Conservation (phyloP, 2,113 vertebrate genomes). For the Garra rufa region DNA sequence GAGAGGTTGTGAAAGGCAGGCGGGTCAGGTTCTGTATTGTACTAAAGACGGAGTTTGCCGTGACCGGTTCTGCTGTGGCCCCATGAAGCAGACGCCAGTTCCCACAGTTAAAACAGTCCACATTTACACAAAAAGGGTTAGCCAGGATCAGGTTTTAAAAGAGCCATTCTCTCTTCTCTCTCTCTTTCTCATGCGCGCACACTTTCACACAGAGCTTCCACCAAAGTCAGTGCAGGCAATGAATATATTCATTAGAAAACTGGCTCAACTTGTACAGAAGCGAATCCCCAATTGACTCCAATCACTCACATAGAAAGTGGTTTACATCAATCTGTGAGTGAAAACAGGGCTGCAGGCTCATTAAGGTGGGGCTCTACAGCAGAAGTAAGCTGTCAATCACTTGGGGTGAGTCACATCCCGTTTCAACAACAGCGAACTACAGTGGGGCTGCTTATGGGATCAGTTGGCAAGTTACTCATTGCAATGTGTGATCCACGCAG, state of each 20-base stretch:
- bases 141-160: background rate
- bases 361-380: conserved; percentile 7
- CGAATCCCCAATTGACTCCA: background rate
- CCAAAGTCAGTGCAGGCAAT: conserved; percentile 52
- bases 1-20: conserved; percentile 64
- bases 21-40: background rate
- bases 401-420: conserved; percentile 4
- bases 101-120: background rate
- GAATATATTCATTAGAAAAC: conserved; percentile 32
- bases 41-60: background rate
- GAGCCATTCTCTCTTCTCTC: background rate
- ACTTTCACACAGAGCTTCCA: conserved; percentile 33
- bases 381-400: conserved; percentile 23
- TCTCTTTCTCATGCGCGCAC: conserved; percentile 25
- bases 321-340: conserved; percentile 8
- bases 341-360: conserved; percentile 22
- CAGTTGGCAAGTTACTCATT: conserved; percentile 31
- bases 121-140: conserved; percentile 7
- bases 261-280: conserved; percentile 32
- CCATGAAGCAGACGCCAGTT: background rate
- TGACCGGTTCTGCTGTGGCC: background rate
- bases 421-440: conserved; percentile 12
- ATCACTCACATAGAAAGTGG: background rate
- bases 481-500: background rate
- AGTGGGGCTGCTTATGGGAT: conserved; percentile 8